These are phyloP conservation scores for Elysia crispata DNA, from an alignment of 2,888 invertebrate genomes.

Conservation along the genomic window DNA sequence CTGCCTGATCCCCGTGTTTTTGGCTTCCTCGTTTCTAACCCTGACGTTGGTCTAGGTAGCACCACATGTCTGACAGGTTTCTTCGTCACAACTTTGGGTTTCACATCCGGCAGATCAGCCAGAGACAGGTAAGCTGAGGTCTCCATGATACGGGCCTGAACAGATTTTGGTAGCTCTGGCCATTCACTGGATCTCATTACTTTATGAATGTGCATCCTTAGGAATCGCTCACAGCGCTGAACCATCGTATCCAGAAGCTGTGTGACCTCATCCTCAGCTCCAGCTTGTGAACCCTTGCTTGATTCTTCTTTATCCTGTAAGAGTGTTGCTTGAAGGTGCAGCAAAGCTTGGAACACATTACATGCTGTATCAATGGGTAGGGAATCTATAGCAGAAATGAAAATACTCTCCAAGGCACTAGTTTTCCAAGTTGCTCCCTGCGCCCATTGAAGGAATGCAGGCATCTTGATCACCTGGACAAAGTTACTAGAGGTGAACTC, in stretches of 20 bases:
- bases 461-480: conserved; percentile 84
- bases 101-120: neutral
- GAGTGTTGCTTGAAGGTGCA: conserved; percentile 56
- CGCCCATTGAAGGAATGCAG: conserved; percentile 84
- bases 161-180: conserved; percentile 57
- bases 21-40: neutral
- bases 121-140: conserved; percentile 46
- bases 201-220: conserved; percentile 67
- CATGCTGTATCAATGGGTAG: conserved; percentile 90
- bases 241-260: conserved; percentile 60
- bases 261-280: conserved; percentile 57
- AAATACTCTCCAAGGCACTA: conserved; percentile 86
- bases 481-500: conserved; percentile 89
- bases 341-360: conserved; percentile 84
- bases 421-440: conserved; percentile 85
- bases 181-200: conserved; percentile 63
- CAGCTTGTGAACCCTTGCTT: no score
- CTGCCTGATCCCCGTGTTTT: neutral
- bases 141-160: conserved; percentile 60
- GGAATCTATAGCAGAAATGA: conserved; percentile 87
- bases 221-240: conserved; percentile 63
- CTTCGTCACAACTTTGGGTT: neutral
- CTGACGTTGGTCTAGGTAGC: neutral
- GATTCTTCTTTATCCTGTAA: no score
- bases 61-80: neutral